These are phyloP conservation scores for Heterodera filipjevi DNA, from an alignment of 2,888 invertebrate species.

Conservation along the genomic window DNA sequence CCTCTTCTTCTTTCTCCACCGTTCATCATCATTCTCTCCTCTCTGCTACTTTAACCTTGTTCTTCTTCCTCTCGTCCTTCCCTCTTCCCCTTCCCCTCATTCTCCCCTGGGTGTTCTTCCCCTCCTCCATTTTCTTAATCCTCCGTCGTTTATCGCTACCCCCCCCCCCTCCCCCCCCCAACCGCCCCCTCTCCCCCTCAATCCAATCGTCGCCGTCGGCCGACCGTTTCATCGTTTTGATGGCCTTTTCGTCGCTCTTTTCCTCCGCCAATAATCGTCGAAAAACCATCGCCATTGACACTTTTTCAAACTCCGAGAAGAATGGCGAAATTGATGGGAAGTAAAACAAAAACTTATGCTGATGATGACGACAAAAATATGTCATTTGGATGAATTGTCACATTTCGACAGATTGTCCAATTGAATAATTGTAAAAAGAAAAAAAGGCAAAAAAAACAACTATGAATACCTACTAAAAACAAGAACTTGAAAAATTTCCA, in stretches of 20 bases:
- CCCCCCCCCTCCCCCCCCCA: background rate
- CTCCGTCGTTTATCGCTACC: background rate
- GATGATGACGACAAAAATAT: background rate
- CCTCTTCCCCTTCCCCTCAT: background rate
- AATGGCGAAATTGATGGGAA: background rate
- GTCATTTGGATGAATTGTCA: background rate
- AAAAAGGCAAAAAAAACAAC: background rate
- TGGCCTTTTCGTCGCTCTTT: slow-evolving; percentile 1
- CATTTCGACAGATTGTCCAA: background rate
- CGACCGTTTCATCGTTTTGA: slow-evolving; percentile 16
- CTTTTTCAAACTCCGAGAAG: background rate
- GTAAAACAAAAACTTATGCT: background rate
- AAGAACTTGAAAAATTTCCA: too few relatives aligned
- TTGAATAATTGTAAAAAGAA: background rate
- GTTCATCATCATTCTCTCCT: too few relatives aligned
- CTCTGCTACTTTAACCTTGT: background rate
- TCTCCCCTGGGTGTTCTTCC: background rate
- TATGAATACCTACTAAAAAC: background rate
- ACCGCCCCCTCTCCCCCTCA: background rate
- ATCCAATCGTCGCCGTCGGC: slow-evolving; percentile 4
- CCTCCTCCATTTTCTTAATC: background rate
- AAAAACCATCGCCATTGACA: background rate
- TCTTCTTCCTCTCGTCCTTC: slow-evolving; percentile 8
- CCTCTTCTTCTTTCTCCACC: background rate
- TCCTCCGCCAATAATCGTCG: background rate